These are phyloP conservation scores for Matsumyia berberina DNA, from an alignment of 2,888 invertebrate genomes.

Conservation along the genomic window DNA sequence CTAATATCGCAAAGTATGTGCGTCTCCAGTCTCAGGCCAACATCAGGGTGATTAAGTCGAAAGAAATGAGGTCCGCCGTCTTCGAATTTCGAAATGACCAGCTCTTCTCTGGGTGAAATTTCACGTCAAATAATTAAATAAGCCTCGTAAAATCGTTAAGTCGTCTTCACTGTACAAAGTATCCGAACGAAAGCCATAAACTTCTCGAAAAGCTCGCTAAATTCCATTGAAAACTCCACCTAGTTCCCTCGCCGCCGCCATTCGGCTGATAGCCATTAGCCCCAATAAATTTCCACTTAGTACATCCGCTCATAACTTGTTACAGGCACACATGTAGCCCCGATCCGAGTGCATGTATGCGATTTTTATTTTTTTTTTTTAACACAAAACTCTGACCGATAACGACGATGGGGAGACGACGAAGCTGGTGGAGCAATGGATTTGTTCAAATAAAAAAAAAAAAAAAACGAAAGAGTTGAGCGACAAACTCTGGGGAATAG, in stretches of 20 bases:
- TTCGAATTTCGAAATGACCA: constrained; percentile 1
- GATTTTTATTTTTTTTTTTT: constrained; percentile 43
- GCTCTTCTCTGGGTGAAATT: constrained; percentile 3
- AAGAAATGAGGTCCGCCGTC: background rate
- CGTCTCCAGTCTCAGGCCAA: background rate
- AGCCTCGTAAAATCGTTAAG: constrained; percentile 13
- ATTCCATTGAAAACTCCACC: constrained; percentile 55
- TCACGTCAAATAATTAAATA: constrained; percentile 12
- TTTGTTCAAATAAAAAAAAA: constrained; percentile 19
- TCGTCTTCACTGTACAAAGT: constrained; percentile 10
- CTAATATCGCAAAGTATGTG: background rate
- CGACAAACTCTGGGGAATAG: constrained; percentile 62
- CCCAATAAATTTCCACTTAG: constrained; percentile 76
- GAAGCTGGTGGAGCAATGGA: constrained; percentile 46
- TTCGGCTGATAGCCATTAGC: constrained; percentile 63
- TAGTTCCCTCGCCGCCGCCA: background rate
- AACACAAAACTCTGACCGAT: constrained; percentile 64
- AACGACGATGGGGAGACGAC: constrained; percentile 40
- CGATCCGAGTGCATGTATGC: constrained; percentile 31
- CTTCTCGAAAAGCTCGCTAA: constrained; percentile 51
- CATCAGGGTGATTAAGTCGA: background rate
- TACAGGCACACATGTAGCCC: constrained; percentile 28
- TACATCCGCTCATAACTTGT: constrained; percentile 75
- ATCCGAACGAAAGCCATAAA: constrained; percentile 23
- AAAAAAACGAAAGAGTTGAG: constrained; percentile 76